These are phyloP conservation scores for Pachyramphus minor DNA, from an alignment of 2,113 vertebrate genomes.

Conservation along the genomic window DNA sequence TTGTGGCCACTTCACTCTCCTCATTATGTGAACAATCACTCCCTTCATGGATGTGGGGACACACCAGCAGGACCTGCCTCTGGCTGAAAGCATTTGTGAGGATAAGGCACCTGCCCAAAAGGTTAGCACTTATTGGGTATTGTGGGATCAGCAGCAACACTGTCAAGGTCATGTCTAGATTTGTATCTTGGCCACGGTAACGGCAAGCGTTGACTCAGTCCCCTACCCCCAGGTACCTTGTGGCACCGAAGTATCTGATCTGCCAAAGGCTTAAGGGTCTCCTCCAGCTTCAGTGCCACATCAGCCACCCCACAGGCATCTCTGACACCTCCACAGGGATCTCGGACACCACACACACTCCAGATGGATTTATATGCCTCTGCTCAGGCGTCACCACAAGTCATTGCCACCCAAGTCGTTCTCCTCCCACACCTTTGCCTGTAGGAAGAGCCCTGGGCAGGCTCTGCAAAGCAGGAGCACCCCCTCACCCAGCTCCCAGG, in stretches of 20 bases:
- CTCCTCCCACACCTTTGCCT: not conserved
- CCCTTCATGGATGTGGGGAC: not conserved
- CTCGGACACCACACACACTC: not conserved
- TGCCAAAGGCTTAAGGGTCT: not conserved
- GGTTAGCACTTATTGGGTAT: not conserved
- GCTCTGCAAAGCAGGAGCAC: not conserved
- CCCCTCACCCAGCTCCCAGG: not conserved
- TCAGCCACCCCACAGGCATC: not conserved
- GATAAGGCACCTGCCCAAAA: not conserved
- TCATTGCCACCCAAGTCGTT: not conserved
- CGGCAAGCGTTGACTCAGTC: not conserved
- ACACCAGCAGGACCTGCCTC: not conserved
- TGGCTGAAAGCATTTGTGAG: not conserved
- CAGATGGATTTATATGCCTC: not conserved
- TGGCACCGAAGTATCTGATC: not conserved
- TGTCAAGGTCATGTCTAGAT: not conserved
- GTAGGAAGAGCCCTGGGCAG: not conserved
- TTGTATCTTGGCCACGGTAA: not conserved
- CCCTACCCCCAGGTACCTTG: not conserved
- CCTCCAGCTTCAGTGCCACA: not conserved
- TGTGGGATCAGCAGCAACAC: not conserved
- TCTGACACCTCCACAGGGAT: accelerated
- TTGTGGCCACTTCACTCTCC: not conserved
- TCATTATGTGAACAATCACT: not conserved
- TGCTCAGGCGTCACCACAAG: not conserved